phyloP scores from a whole-genome alignment of 2,797 vertebrate genomes.

The Trachops cirrhosus region DNA sequence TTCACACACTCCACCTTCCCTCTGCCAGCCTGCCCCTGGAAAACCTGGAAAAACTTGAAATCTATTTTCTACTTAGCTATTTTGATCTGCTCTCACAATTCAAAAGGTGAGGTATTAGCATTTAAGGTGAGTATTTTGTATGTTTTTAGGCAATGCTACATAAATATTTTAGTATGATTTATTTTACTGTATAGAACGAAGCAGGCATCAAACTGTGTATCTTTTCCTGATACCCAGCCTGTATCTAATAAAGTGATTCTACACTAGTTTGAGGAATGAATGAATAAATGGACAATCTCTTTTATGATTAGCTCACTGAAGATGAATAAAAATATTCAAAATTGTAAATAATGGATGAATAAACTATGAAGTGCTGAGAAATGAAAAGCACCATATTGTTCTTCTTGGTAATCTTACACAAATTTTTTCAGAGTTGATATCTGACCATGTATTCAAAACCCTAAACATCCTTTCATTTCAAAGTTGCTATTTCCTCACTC shows the following conservation, averaged over 20 bases:
- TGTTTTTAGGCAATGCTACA: not conserved
- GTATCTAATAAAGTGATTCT: not conserved
- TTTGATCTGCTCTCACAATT: not conserved
- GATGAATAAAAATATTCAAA: not conserved
- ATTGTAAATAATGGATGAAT: not conserved
- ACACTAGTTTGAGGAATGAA: not conserved
- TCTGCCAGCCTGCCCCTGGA: not conserved
- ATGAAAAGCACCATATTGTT: not conserved
- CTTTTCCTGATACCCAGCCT: not conserved
- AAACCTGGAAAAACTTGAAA: not conserved
- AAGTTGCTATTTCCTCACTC: not conserved
- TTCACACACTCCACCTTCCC: not conserved
- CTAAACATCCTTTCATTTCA: constrained; percentile 11
- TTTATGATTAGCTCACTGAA: not conserved
- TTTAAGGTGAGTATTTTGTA: not conserved
- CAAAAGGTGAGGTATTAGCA: not conserved
- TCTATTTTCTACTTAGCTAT: not conserved
- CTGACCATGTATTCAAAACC: not conserved
- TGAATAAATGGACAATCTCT: not conserved
- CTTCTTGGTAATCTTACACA: not conserved
- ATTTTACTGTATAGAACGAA: not conserved
- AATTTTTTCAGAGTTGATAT: not conserved
- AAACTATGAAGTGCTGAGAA: not conserved
- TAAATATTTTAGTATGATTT: not conserved
- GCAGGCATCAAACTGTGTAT: not conserved